Evolutionary conservation across 2,113 vertebrate species (phyloP).

Genomic region (Chloropsis hardwickii): DNA sequence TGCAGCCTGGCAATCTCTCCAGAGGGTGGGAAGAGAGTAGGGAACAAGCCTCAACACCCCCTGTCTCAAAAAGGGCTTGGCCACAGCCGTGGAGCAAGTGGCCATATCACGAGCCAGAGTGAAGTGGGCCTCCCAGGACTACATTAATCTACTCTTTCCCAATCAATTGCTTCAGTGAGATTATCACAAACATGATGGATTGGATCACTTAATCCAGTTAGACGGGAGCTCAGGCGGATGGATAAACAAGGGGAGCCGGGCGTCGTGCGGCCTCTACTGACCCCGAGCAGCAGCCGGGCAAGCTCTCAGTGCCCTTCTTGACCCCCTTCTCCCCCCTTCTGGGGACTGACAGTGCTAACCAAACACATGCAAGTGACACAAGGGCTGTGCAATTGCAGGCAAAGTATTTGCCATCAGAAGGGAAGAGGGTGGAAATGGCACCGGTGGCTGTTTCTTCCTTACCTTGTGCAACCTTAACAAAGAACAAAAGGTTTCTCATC

Average conservation of each 20-base stretch:
- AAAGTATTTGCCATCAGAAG: not conserved
- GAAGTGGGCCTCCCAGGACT: not conserved
- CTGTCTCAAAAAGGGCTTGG: not conserved
- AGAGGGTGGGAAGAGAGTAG: not conserved
- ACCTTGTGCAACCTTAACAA: not conserved
- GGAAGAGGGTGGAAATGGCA: not conserved
- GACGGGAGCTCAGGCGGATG: not conserved
- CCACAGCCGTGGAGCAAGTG: not conserved
- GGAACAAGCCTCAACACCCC: not conserved
- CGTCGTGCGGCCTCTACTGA: not conserved
- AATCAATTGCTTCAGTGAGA: slow-evolving; percentile 31
- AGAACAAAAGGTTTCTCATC: not conserved
- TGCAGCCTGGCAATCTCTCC: not conserved
- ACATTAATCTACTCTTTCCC: not conserved
- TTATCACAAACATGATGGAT: slow-evolving; percentile 39
- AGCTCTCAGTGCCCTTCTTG: not conserved
- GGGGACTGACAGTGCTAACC: not conserved
- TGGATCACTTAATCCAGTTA: slow-evolving; percentile 29
- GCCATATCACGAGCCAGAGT: not conserved
- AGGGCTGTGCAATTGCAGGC: not conserved
- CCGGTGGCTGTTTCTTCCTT: not conserved
- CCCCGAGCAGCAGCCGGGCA: not conserved
- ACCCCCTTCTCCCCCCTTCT: not conserved
- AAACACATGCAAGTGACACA: not conserved
- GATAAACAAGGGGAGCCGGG: not conserved